phyloP scores from a whole-genome alignment of 2,113 vertebrate species.

The Sclerurus mexicanus region DNA sequence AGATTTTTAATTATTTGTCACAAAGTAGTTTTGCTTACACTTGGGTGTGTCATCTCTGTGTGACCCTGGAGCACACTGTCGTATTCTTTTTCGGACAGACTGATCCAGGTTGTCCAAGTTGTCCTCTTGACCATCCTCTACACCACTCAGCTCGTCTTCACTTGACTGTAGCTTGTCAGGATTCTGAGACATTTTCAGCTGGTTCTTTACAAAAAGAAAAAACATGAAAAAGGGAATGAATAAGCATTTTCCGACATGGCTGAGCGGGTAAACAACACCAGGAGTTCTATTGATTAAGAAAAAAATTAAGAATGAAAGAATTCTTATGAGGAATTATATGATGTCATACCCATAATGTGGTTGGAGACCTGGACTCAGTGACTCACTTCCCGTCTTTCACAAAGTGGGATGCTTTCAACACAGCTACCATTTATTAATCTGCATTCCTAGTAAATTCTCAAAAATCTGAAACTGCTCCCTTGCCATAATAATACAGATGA shows the following conservation, averaged over 20 bases:
- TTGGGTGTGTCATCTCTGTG: constrained; percentile 71
- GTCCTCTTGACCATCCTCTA: constrained; percentile 60
- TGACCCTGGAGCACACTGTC: constrained; percentile 72
- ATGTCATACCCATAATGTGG: not conserved
- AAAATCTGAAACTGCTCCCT: not conserved
- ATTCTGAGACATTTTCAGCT: constrained; percentile 85
- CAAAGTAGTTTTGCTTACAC: constrained; percentile 74
- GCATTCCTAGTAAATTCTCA: not conserved
- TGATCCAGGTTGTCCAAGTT: constrained; percentile 62
- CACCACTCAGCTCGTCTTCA: constrained; percentile 68
- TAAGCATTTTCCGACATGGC: not conserved
- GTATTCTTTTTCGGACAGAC: constrained; percentile 70
- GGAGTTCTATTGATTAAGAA: not conserved
- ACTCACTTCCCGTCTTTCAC: not conserved
- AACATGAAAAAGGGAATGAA: not conserved
- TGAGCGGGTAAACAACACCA: not conserved
- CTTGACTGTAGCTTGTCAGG: constrained; percentile 67
- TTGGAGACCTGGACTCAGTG: not conserved
- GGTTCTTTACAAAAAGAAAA: constrained; percentile 32
- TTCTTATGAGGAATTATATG: not conserved
- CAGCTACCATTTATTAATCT: not conserved
- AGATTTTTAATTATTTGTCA: not conserved
- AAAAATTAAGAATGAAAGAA: not conserved
- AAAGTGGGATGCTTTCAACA: not conserved
- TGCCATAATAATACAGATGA: not conserved